Evolutionary conservation across 2,797 vertebrate species (phyloP).

Genomic region (Clarias platycephalus): DNA sequence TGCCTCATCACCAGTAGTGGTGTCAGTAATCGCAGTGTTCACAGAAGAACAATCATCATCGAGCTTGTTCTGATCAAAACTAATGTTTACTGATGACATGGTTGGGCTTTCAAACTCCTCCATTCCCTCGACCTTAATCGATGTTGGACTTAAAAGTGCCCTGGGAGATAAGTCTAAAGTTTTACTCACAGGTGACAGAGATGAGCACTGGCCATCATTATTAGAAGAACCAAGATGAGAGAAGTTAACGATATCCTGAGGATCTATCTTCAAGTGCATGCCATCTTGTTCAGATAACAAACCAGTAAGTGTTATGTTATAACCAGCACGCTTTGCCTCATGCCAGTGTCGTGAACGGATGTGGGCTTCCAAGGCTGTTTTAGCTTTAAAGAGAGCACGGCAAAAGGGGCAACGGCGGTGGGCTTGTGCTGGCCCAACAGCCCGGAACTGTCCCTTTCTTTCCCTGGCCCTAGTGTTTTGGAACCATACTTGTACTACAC

Average conservation of each 20-base stretch:
- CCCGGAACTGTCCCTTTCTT: constrained; percentile 96
- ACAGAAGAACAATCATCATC: constrained; percentile 99
- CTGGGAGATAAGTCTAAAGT: constrained; percentile 91
- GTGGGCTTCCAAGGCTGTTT: constrained; percentile 97
- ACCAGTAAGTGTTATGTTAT: constrained; percentile 88
- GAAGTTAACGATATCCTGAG: constrained; percentile 84
- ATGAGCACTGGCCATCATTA: constrained; percentile 89
- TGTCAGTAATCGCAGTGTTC: constrained; percentile 98
- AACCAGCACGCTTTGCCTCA: constrained; percentile 96
- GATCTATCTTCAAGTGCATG: constrained; percentile 91
- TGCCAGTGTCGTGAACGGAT: constrained; percentile 99
- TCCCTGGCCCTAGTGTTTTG: constrained; percentile 97
- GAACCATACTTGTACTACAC: constrained; percentile 99
- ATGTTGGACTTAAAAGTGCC: constrained; percentile 92
- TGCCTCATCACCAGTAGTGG: constrained; percentile 96
- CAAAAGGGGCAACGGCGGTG: constrained; percentile 97
- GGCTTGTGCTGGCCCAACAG: constrained; percentile 95
- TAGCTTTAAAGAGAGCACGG: constrained; percentile 97
- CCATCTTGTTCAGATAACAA: constrained; percentile 92
- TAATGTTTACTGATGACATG: constrained; percentile 93
- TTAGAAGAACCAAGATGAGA: constrained; percentile 82
- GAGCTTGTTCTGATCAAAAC: constrained; percentile 92
- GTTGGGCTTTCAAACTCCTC: constrained; percentile 96
- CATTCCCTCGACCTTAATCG: constrained; percentile 96
- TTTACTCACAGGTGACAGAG: constrained; percentile 94